Percentiles rank a stretch among this genome's conserved stretches.
Evolutionary conservation across 2,113 vertebrate species (phyloP).

Genomic region (Cynocephalus volans): DNA sequence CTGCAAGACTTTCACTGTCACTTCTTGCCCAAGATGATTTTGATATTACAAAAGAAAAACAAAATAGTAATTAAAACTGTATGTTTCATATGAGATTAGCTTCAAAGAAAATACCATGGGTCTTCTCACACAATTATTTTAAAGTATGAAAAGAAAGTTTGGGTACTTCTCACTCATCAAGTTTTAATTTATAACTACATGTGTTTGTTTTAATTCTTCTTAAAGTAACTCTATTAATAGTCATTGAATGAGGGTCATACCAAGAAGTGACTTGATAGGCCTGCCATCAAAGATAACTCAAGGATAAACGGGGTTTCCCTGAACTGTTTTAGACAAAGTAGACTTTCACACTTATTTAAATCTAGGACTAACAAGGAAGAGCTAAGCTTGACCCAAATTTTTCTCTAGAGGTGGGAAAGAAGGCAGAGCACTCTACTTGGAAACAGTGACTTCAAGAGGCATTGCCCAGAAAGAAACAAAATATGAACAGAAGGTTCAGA

Average conservation of each 20-base stretch:
- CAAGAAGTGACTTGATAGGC: neutral
- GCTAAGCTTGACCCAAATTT: neutral
- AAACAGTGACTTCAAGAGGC: neutral
- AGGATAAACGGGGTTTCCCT: neutral
- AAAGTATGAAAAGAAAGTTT: conserved; percentile 48
- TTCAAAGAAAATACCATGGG: conserved; percentile 1
- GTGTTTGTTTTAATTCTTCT: conserved; percentile 32
- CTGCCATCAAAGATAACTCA: neutral
- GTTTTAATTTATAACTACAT: neutral
- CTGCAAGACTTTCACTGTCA: conserved; percentile 20
- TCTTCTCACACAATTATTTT: conserved; percentile 13
- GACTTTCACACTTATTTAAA: conserved; percentile 40
- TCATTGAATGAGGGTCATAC: neutral
- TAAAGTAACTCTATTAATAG: neutral
- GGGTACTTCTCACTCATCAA: neutral
- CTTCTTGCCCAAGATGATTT: conserved; percentile 36
- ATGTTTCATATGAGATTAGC: neutral
- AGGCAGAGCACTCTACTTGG: neutral
- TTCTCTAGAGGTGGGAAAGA: conserved; percentile 23
- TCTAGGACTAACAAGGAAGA: neutral
- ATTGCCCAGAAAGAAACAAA: conserved; percentile 2
- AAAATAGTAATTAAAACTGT: neutral
- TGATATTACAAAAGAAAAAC: conserved; percentile 14
- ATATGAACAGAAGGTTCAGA: neutral
- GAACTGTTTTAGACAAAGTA: neutral